Evolutionary conservation across 2,797 vertebrate species (phyloP).

Genomic region (Megalops cyprinoides): DNA sequence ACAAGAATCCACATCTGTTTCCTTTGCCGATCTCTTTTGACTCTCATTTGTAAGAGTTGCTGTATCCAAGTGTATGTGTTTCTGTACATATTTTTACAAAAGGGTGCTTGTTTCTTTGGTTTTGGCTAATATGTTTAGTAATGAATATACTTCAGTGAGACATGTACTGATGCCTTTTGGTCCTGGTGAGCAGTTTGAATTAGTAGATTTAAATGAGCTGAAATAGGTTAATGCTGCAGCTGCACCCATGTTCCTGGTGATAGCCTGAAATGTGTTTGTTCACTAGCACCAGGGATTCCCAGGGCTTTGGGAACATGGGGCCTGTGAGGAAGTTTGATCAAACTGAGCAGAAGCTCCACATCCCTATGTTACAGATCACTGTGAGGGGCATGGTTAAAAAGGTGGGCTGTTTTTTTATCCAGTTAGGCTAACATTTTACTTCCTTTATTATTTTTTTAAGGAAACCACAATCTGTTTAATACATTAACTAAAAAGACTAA

Average conservation of each 20-base stretch:
- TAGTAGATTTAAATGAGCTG: conserved; percentile 2
- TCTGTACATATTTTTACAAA: not conserved
- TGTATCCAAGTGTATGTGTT: not conserved
- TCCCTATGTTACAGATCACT: not conserved
- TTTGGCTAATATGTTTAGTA: conserved; percentile 18
- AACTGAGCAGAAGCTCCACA: not conserved
- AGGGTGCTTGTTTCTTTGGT: conserved; percentile 15
- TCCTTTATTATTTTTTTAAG: conserved; percentile 1
- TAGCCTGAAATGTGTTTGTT: not conserved
- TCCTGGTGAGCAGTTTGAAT: conserved; percentile 14
- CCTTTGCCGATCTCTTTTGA: not conserved
- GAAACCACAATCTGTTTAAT: not conserved
- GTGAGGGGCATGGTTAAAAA: not conserved
- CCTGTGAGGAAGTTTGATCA: not conserved
- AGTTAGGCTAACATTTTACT: conserved; percentile 23
- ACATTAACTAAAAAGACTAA: conserved; percentile 14
- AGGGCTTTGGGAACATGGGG: not conserved
- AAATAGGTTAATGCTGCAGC: conserved; percentile 8
- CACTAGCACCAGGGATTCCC: not conserved
- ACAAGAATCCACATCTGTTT: not conserved
- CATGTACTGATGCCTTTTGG: conserved; percentile 12
- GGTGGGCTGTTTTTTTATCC: conserved; percentile 7
- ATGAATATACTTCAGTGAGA: conserved; percentile 25
- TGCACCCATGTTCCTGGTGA: not conserved
- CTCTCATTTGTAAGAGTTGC: conserved; percentile 15